phyloP scores from a whole-genome alignment of 2,797 vertebrate species.

The Jordanella pulchra region DNA sequence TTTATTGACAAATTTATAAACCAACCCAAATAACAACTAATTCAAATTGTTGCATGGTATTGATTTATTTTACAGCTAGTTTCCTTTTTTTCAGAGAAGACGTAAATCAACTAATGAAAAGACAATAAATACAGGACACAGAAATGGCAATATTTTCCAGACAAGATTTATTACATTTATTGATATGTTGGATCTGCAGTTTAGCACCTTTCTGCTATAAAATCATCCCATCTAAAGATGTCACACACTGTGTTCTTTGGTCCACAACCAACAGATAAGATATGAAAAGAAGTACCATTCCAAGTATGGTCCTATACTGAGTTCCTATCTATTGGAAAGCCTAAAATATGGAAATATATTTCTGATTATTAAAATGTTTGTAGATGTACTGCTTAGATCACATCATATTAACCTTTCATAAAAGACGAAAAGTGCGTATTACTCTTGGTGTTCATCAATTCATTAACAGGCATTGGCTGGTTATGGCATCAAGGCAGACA shows the following conservation, averaged over 20 bases:
- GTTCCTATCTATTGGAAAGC: constrained; percentile 13
- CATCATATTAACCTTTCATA: constrained; percentile 6
- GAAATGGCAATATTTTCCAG: constrained; percentile 10
- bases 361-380: constrained; percentile 7
- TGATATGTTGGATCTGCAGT: constrained; percentile 4
- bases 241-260: neutral
- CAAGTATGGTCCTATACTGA: constrained; percentile 24
- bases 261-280: constrained; percentile 10
- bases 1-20: no score
- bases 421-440: constrained; percentile 1
- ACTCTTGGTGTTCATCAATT: neutral
- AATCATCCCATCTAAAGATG: constrained; percentile 8
- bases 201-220: neutral
- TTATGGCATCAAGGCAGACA: neutral
- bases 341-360: constrained; percentile 14
- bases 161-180: constrained; percentile 37
- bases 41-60: neutral
- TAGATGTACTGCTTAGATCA: constrained; percentile 6
- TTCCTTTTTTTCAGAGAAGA: neutral
- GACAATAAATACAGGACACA: neutral
- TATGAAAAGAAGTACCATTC: constrained; percentile 18
- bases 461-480: neutral
- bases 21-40: no score
- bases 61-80: no score
- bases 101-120: neutral